Evolutionary conservation across 2,797 vertebrate genomes (phyloP).

Genomic region (Propithecus deckenii): DNA sequence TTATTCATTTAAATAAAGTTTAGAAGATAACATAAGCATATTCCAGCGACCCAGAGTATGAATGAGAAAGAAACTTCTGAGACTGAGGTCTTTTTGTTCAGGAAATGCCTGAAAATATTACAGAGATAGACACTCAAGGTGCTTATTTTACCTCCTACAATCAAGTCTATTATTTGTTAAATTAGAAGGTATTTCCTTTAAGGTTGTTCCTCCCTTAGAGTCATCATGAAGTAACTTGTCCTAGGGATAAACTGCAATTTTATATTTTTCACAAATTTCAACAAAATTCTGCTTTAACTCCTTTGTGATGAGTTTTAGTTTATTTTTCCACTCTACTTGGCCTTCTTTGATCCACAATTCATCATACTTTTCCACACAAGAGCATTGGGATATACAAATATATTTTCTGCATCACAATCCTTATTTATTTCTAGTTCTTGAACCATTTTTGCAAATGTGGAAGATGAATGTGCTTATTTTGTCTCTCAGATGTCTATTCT

Average conservation of each 20-base stretch:
- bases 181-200: not conserved
- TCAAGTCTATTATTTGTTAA: not conserved
- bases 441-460: conserved; percentile 62
- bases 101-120: conserved; percentile 81
- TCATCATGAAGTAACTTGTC: conserved; percentile 18
- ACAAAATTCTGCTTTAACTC: conserved; percentile 92
- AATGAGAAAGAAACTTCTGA: conserved; percentile 81
- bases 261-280: conserved; percentile 81
- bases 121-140: not conserved
- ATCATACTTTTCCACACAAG: conserved; percentile 90
- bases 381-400: conserved; percentile 52
- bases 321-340: conserved; percentile 90
- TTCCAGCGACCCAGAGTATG: not conserved
- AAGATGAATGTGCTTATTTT: conserved; percentile 71
- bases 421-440: conserved; percentile 57
- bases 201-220: conserved; percentile 37
- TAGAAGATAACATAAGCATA: conserved; percentile 29
- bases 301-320: conserved; percentile 89
- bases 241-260: not conserved
- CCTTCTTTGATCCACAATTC: conserved; percentile 92
- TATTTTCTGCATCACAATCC: not conserved
- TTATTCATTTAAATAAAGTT: not conserved
- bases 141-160: conserved; percentile 12
- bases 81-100: conserved; percentile 86
- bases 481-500: conserved; percentile 75